phyloP scores from a whole-genome alignment of 2,888 invertebrate species.

The Cephus sareptanus region DNA sequence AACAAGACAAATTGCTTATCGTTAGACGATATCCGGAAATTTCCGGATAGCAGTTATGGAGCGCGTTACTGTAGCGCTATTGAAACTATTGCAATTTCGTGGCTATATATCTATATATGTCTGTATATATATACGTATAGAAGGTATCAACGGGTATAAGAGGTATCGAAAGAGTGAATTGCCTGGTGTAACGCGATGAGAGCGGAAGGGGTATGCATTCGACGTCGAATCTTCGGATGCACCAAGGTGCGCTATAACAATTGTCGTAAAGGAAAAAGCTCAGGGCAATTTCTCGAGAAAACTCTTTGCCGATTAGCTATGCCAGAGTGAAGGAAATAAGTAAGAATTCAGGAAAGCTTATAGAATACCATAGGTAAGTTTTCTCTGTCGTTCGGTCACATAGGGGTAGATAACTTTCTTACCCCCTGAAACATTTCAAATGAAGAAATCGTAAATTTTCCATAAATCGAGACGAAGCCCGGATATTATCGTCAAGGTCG shows the following conservation, averaged over 20 bases:
- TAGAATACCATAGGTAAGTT: not conserved
- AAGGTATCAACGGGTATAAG: not conserved
- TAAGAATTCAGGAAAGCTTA: not conserved
- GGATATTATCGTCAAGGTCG: not conserved
- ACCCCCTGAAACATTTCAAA: not conserved
- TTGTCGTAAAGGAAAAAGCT: constrained; percentile 38
- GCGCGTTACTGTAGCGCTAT: constrained; percentile 22
- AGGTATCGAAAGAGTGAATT: not conserved
- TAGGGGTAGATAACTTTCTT: not conserved
- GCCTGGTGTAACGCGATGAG: constrained; percentile 2
- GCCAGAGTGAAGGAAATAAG: not conserved
- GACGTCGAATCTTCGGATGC: not conserved
- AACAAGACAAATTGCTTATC: constrained; percentile 49
- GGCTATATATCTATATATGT: not conserved
- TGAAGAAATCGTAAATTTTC: no score
- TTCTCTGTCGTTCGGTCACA: not conserved
- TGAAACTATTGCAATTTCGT: constrained; percentile 26
- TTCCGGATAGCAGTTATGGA: not conserved
- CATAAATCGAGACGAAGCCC: not conserved
- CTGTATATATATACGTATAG: not conserved
- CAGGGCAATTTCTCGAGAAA: constrained; percentile 34
- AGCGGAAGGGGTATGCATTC: not conserved
- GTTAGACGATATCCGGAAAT: constrained; percentile 23
- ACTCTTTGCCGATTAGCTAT: constrained; percentile 24
- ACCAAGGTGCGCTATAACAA: constrained; percentile 29